Conservation (phyloP, 2,888 invertebrate genomes). For the Heliconius charithonia region DNA sequence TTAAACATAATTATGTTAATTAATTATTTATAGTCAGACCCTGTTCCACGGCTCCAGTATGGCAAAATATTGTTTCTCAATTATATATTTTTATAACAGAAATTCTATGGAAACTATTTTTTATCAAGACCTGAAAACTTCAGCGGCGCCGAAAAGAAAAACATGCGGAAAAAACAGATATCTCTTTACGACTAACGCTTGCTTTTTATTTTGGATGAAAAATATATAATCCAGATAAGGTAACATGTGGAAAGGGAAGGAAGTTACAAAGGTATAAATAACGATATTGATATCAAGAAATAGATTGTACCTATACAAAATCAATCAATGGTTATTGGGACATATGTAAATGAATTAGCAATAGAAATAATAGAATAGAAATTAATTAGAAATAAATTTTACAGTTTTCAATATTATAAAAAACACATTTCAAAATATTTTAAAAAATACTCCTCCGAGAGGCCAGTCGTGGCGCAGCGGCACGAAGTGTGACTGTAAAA, state of each 20-base stretch:
- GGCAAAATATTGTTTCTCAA: background rate
- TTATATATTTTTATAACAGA: background rate
- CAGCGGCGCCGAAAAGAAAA: background rate
- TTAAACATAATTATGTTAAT: too few relatives aligned
- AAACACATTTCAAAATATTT: too few relatives aligned
- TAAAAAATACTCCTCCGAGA: too few relatives aligned
- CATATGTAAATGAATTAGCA: too few relatives aligned
- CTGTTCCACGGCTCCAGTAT: background rate
- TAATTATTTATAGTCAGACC: too few relatives aligned
- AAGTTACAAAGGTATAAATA: background rate
- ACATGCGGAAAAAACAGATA: slow-evolving; percentile 31
- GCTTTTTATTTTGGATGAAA: background rate
- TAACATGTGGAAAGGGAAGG: background rate
- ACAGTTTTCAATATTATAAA: too few relatives aligned
- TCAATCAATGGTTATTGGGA: too few relatives aligned
- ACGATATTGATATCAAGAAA: background rate
- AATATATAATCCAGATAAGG: background rate
- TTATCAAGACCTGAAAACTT: background rate
- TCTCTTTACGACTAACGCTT: slow-evolving; percentile 8
- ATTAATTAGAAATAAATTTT: too few relatives aligned
- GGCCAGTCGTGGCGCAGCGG: too few relatives aligned
- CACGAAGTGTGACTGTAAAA: too few relatives aligned
- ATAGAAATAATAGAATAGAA: too few relatives aligned
- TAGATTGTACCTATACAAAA: background rate
- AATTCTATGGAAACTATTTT: background rate